Base-by-base conservation (phyloP, 2,888 invertebrate genomes). In the Willowsia nigromaculata region DNA sequence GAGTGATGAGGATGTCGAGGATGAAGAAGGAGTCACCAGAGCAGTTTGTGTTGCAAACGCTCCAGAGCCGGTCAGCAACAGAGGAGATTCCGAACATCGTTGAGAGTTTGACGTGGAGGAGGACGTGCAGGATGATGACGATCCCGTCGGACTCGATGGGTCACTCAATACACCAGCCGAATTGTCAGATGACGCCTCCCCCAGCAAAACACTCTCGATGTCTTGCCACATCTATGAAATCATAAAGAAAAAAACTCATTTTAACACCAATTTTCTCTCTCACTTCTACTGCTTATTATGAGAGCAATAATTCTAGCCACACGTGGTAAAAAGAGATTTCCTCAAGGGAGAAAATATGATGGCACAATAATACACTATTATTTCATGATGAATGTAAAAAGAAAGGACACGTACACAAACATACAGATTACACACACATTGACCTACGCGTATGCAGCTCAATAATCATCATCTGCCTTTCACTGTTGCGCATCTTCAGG, bases 191-290 rank as follows among this genome's bases (percentile, higher is more conserved):
- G 92, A 92, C 6, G 92, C 92, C 40, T 94, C 94, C 13, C 94
- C 94, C 91, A 94, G 92, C 59, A 94, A 93, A 43, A 94, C 94
- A 92, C 94, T 94, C 92, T 94, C 94, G 89, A 94, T 94, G 92
- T 94, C 94, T 92, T 94, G 94, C 94, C 94, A 94, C 94, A 94
- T 94, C 94, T 94, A 93, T 59, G 93, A 93, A 56, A 91, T 86
- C 40, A 83, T 6, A 83, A 13, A 85, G 18, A 50, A 78, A 22
- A 59, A 56, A 74, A 15, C 50, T 37, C 27, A 15, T 68, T 15
- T 37, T 43, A 30, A 76, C 50, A 27, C 30, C 25, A 25, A 74
- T 43, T 13, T 27, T 27, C 6, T 76, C 5, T n/a, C 9, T 43
- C 74, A 4, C 30, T 9, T 13, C 43, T 1, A 40, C 65, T 9